A percentile compares a stretch with the other conserved stretches of the same genome.
phyloP scores from a whole-genome alignment of 2,113 vertebrate genomes.

The Gavialis gangeticus region DNA sequence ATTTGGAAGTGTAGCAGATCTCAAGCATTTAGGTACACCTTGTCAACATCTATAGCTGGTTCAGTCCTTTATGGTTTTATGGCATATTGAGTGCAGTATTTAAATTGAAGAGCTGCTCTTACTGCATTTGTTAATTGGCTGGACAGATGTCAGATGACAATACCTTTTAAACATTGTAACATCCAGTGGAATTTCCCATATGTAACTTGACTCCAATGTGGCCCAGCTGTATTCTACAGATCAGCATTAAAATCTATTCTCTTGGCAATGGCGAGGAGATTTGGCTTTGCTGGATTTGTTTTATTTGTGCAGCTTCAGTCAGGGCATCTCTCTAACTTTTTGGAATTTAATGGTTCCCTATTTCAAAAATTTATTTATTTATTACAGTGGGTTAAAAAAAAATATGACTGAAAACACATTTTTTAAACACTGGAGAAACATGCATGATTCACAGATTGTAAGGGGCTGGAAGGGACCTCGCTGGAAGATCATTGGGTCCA shows the following conservation, averaged over 20 bases:
- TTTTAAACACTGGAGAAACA: too few species aligned
- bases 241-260: neutral
- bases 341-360: too few species aligned
- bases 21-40: neutral
- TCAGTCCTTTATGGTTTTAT: neutral
- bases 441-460: too few species aligned
- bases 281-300: neutral
- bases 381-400: too few species aligned
- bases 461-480: too few species aligned
- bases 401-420: too few species aligned
- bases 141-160: neutral
- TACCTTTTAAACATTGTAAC: rapidly evolving
- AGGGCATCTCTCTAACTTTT: too few species aligned
- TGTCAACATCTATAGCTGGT: neutral
- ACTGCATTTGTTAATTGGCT: neutral
- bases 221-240: neutral
- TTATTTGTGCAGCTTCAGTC: neutral
- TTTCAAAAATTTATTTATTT: too few species aligned
- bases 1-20: too few species aligned
- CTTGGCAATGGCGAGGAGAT: neutral
- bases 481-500: too few species aligned
- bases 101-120: neutral
- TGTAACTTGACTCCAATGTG: neutral
- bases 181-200: neutral
- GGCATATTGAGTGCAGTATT: neutral